These are phyloP conservation scores for Pantelozetes paolii DNA, from an alignment of 2,888 invertebrate species.

Conservation along the genomic window DNA sequence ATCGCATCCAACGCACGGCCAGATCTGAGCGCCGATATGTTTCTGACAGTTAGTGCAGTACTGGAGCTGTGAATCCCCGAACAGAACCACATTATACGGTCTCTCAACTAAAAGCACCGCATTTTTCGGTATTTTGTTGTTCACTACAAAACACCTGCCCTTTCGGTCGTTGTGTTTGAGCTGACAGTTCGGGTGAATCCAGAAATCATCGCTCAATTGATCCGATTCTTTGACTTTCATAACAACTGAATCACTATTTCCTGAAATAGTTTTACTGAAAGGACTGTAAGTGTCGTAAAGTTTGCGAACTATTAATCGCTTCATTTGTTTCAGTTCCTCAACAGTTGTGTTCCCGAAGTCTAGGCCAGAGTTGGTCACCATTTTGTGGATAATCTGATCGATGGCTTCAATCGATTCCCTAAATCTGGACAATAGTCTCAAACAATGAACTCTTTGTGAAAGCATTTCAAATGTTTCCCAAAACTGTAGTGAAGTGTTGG, in stretches of 20 bases:
- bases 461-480: constrained; percentile 7
- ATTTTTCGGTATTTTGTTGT: background rate
- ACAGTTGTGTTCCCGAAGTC: background rate
- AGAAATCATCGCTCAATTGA: background rate
- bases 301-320: background rate
- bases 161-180: background rate
- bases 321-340: background rate
- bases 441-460: background rate
- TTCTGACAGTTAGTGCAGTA: constrained; percentile 18
- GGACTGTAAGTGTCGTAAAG: background rate
- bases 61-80: background rate
- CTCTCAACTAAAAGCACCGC: constrained; percentile 11
- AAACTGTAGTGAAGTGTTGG: background rate
- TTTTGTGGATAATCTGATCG: background rate
- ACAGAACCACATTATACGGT: constrained; percentile 2
- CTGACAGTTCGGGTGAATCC: background rate
- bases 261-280: background rate
- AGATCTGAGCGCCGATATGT: background rate
- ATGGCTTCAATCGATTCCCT: background rate
- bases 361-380: background rate
- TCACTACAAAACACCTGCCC: constrained; percentile 21
- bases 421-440: background rate
- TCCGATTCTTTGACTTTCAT: background rate
- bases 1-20: constrained; percentile 34
- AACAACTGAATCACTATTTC: background rate